Percentiles rank a stretch among this genome's conserved stretches.
Evolutionary conservation across 2,888 invertebrate species (phyloP).

Genomic region (Synanthedon tipuliformis): DNA sequence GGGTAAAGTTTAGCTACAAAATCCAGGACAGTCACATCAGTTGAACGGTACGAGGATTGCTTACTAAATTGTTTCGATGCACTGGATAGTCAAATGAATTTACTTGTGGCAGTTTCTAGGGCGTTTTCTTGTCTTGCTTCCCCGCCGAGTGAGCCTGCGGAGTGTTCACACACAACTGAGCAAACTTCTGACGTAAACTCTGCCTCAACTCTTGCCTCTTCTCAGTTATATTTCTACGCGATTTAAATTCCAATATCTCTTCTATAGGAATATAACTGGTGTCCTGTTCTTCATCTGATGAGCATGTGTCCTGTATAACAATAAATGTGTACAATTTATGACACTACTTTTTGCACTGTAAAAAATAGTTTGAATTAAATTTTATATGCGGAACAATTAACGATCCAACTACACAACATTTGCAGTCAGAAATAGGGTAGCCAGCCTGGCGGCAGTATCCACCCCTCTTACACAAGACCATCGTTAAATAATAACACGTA

Average conservation of each 20-base stretch:
- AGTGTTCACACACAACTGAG: slow-evolving; percentile 77
- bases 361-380: no score
- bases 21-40: no score
- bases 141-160: slow-evolving; percentile 27
- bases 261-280: slow-evolving; percentile 87
- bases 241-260: slow-evolving; percentile 88
- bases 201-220: slow-evolving; percentile 86
- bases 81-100: background rate
- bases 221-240: slow-evolving; percentile 81
- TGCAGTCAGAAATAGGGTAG: no score
- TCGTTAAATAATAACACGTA: no score
- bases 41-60: slow-evolving; percentile 3
- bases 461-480: no score
- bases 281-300: slow-evolving; percentile 81
- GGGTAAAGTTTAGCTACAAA: no score
- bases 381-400: background rate
- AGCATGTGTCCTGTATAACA: slow-evolving; percentile 76
- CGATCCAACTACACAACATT: no score
- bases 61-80: slow-evolving; percentile 8
- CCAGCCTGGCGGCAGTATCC: no score
- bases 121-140: slow-evolving; percentile 28
- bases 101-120: slow-evolving; percentile 16
- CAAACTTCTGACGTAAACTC: slow-evolving; percentile 85
- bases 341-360: no score
- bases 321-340: no score